Base-by-base conservation (phyloP, 2,113 vertebrate species). In the Pitta sordida region DNA sequence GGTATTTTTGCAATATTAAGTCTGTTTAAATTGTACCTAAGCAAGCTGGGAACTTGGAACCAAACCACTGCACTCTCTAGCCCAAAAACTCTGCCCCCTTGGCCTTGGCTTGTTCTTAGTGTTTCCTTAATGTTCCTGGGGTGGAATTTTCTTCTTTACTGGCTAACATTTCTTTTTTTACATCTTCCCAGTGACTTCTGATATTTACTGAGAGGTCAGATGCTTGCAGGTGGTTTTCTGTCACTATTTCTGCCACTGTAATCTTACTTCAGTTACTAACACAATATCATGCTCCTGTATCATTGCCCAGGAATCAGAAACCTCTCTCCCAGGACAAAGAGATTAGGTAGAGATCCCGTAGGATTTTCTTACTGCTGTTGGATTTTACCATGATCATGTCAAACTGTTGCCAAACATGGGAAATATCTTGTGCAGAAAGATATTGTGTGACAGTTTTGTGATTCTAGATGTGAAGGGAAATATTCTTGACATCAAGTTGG, bases 291-390 rank as follows among this genome's bases (percentile, higher is more conserved):
- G 20, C 8, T 75, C 24, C 24, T 24, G 19, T 44, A n/a, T 44
- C 43, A 6, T 4, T 56, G 7, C 26, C 52, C 11, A 32, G 19
- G 34, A 46, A n/a, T 6, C 46, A 77, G 29, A 62, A 93, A 65
- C 3, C 2, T 83, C 58, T 48, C 6, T 34, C 32, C n/a, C 14
- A 52, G 30, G 53, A 64, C 13, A 60, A 1, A 68, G 10, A 67
- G 19, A 32, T 30, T 1, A 2, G 16, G 3, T 22, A 56, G 15
- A 84, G 13, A 5, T 23, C 1, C 2, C 4, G 22, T 11, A 19
- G 11, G 19, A 11, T 53, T 86, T 65, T 86, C 20, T 81, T 32
- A 32, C 16, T 58, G 34, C 10, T 49, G 3, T 8, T 67, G 21
- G 0, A 6, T 70, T 83, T 82, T 6, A 84, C n/a, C 9, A 19